Evolutionary conservation across 2,888 invertebrate genomes (phyloP), one percentile per base, ranked within the genome.

Genomic region (Dusona sp.): DNA sequence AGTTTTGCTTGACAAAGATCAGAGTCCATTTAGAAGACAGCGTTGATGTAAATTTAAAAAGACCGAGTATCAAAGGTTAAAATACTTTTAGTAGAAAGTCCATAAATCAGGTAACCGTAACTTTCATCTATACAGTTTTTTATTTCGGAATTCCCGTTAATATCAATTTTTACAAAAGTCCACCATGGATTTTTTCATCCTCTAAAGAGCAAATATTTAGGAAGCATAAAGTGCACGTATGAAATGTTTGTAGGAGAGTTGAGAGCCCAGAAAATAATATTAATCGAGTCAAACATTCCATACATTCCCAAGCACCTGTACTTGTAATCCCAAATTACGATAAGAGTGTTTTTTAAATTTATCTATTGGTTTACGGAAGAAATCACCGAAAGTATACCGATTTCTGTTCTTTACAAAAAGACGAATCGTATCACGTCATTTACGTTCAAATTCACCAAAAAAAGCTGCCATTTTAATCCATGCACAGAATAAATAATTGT

Each of bases 41-140:
- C 67, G 48, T 64, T 73, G 25, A 25, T 38, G 22, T 33, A 25
- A 16, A 36, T 38, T 25, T 38, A 1, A 22, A 7, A 65, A n/a
- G 16, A 70, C 25, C 16, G 45, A 61, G 70, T 51, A 48, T 57
- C 64, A 64, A 77, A 83, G 83, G 72, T 83, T 72, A 22, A 70
- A 38, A 51, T 42, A 45, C 54, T 19, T 78, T 45, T 48, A 72
- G 48, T 83, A 78, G 77, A 83, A 83, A 83, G 77, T 83, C 64
- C 75, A 82, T 77, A 61, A 72, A 70, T 51, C 68, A 72, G 61
- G 72, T 48, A 61, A 36, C n/a, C 51, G 72, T 61, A 54, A 75
- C 22, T 68, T 42, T 54, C 67, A 33, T 57, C 45, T 57, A 25
- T 9, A 33, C 29, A 36, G 38, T 68, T 57, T 19, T 65, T 67